A percentile compares a stretch with the other conserved stretches of the same genome.
Evolutionary conservation across 1,140 invertebrate species (phyloP).

Genomic region (Meloidogyne hapla): DNA sequence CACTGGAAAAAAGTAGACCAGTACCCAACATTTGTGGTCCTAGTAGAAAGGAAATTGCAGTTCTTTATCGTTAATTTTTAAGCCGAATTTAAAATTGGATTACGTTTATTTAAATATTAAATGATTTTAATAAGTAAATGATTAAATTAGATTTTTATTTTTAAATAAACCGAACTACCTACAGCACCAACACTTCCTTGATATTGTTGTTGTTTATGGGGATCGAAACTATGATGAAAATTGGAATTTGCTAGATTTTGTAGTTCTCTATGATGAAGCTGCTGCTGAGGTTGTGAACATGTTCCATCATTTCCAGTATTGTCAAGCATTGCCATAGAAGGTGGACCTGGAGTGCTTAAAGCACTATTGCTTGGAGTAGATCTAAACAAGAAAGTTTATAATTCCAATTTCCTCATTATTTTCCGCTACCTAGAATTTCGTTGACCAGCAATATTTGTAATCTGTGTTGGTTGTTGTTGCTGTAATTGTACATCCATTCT

Average conservation of each 20-base stretch:
- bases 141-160: no score
- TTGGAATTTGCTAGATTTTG: background rate
- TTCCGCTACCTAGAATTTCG: background rate
- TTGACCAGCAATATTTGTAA: slow-evolving; percentile 12
- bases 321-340: slow-evolving; percentile 5
- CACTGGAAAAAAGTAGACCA: slow-evolving; percentile 18
- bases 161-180: no score
- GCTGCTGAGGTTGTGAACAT: slow-evolving; percentile 6
- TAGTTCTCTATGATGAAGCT: background rate
- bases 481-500: slow-evolving; percentile 6
- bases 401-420: background rate
- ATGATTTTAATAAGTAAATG: no score
- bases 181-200: slow-evolving; percentile 14
- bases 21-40: slow-evolving; percentile 9
- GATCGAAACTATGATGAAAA: background rate
- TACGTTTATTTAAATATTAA: no score
- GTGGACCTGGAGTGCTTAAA: slow-evolving; percentile 32
- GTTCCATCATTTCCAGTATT: background rate
- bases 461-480: slow-evolving; percentile 18
- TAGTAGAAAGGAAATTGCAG: no score
- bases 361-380: background rate
- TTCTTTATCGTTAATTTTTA: no score
- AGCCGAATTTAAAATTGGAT: no score
- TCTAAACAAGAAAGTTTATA: background rate
- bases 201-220: slow-evolving; percentile 4